Evolutionary conservation across 2,113 vertebrate species (phyloP).

Genomic region (Anguilla rostrata): DNA sequence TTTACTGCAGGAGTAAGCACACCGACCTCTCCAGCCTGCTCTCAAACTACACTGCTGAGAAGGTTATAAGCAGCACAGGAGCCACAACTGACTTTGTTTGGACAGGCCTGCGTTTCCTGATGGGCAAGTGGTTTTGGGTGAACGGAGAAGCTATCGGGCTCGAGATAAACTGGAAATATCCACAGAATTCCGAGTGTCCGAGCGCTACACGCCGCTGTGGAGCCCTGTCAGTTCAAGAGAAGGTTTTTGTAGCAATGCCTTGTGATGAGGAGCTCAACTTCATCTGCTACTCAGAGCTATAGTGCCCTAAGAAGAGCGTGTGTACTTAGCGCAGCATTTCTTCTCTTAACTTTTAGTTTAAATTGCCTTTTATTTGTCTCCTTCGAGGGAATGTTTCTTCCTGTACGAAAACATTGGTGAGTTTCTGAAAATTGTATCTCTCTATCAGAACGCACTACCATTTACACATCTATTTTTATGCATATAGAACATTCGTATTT

Average conservation of each 20-base stretch:
- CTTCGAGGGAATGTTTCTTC: not conserved
- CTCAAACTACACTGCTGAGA: not conserved
- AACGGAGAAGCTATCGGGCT: not conserved
- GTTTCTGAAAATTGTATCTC: too few species aligned
- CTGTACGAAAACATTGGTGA: too few species aligned
- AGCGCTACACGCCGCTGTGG: not conserved
- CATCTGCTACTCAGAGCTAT: not conserved
- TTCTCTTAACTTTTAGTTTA: not conserved
- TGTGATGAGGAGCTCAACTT: conserved; percentile 1
- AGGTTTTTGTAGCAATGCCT: not conserved
- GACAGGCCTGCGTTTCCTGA: conserved; percentile 1
- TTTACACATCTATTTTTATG: too few species aligned
- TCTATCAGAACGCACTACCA: too few species aligned
- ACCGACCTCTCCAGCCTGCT: not conserved
- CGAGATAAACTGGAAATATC: too few species aligned
- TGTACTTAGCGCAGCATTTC: not conserved
- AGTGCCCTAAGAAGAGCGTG: conserved; percentile 5
- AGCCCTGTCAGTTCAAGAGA: not conserved
- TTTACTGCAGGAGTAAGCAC: not conserved
- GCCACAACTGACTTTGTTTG: not conserved
- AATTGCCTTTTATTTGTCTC: not conserved
- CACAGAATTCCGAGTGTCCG: not conserved
- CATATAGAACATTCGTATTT: too few species aligned
- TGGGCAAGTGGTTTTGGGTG: not conserved
- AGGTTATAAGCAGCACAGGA: not conserved